phyloP scores from a whole-genome alignment of 2,797 vertebrate genomes.

The Champsocephalus gunnari region DNA sequence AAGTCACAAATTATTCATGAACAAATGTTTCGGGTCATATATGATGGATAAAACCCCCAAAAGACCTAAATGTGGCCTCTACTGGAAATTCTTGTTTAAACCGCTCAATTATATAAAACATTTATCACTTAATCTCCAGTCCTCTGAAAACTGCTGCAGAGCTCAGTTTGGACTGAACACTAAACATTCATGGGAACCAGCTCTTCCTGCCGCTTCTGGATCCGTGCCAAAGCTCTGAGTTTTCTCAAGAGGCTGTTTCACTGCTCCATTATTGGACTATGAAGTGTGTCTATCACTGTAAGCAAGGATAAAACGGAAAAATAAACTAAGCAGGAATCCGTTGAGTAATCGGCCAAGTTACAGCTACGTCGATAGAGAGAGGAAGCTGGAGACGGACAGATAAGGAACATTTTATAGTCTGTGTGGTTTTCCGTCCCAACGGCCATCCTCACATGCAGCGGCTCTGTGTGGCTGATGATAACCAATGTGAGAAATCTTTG shows the following conservation, averaged over 20 bases:
- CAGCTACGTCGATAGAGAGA: constrained; percentile 18
- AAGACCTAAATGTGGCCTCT: neutral
- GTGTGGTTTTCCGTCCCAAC: constrained; percentile 49
- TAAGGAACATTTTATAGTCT: constrained; percentile 37
- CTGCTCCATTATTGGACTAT: constrained; percentile 1
- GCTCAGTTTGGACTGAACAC: constrained; percentile 19
- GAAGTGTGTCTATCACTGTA: constrained; percentile 29
- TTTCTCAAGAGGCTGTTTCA: constrained; percentile 50
- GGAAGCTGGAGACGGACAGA: constrained; percentile 64
- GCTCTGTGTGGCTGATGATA: constrained; percentile 27
- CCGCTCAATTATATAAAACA: neutral
- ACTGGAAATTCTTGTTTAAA: neutral
- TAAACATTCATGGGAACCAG: constrained; percentile 63
- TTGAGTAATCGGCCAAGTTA: constrained; percentile 13
- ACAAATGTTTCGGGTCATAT: neutral
- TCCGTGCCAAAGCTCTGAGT: constrained; percentile 30
- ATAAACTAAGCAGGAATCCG: constrained; percentile 7
- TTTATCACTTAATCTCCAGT: constrained; percentile 19
- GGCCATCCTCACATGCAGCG: constrained; percentile 19
- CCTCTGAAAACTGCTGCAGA: neutral
- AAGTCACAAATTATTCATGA: neutral
- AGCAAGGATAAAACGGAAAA: constrained; percentile 10
- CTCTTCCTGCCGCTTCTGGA: constrained; percentile 54
- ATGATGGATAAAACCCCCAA: neutral
- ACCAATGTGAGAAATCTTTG: constrained; percentile 38